Percentiles rank a stretch among this genome's conserved stretches.
phyloP scores from a whole-genome alignment of 2,888 invertebrate genomes.

The Calliopum simillimum region DNA sequence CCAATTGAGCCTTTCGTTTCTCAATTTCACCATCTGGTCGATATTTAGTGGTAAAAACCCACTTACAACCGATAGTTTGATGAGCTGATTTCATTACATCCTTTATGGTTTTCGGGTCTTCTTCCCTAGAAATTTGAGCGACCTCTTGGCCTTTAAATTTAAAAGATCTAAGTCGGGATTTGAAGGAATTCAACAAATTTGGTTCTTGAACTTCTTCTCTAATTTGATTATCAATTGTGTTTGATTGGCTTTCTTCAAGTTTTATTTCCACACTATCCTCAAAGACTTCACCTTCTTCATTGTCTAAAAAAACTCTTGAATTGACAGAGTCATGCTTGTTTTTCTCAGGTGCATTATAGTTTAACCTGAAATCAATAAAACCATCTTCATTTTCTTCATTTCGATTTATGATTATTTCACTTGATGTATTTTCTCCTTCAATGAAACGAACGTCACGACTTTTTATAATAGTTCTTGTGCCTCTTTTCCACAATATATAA shows the following conservation, averaged over 20 bases:
- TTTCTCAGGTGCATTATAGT: background rate
- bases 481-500: constrained; percentile 36
- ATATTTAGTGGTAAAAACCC: constrained; percentile 34
- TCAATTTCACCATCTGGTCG: constrained; percentile 1
- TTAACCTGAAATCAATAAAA: background rate
- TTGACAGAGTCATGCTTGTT: background rate
- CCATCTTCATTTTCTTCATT: background rate
- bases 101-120: no score
- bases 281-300: background rate
- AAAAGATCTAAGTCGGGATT: background rate
- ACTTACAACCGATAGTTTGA: constrained; percentile 10
- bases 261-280: background rate
- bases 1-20: constrained; percentile 31
- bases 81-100: background rate
- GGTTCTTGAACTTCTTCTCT: constrained; percentile 43
- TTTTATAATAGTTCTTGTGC: constrained; percentile 12
- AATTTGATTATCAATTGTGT: no score
- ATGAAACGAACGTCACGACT: constrained; percentile 34
- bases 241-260: background rate
- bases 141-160: background rate
- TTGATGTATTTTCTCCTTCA: background rate
- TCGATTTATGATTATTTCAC: background rate
- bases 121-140: no score
- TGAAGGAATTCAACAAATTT: background rate
- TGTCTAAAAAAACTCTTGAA: no score